Evolutionary conservation across 2,888 invertebrate species (phyloP).

Genomic region (Tenthredo mesomela): DNA sequence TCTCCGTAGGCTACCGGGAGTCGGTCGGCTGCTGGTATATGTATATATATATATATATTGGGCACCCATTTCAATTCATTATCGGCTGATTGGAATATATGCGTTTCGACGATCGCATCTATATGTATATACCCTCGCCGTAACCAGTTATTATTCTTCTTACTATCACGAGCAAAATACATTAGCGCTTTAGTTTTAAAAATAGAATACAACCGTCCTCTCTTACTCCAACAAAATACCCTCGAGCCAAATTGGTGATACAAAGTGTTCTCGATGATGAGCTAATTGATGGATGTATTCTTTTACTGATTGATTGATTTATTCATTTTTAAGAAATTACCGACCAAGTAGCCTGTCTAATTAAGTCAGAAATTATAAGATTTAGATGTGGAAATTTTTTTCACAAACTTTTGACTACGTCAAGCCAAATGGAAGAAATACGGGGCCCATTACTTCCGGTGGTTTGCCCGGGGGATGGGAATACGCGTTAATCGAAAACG

Average conservation of each 20-base stretch:
- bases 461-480: conserved; percentile 9
- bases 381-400: not conserved
- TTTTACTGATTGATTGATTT: not conserved
- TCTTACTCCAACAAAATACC: conserved; percentile 17
- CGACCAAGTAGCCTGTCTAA: not conserved
- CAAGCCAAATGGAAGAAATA: not conserved
- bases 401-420: not conserved
- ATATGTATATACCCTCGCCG: conserved; percentile 31
- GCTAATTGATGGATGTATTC: conserved; percentile 9
- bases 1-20: conserved; percentile 52
- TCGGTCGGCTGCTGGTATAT: conserved; percentile 18
- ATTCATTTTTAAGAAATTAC: conserved; percentile 17
- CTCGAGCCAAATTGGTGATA: not conserved
- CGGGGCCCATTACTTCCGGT: conserved; percentile 27
- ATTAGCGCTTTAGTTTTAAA: conserved; percentile 29
- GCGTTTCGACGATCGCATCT: conserved; percentile 52
- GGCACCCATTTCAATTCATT: conserved; percentile 52
- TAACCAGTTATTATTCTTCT: conserved; percentile 51
- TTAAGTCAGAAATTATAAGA: conserved; percentile 10
- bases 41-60: conserved; percentile 19
- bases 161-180: conserved; percentile 48
- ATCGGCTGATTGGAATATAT: conserved; percentile 53
- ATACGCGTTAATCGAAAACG: conserved; percentile 43
- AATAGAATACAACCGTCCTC: conserved; percentile 19
- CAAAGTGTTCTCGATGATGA: conserved; percentile 24